phyloP scores from a whole-genome alignment of 2,797 vertebrate species.

The Periparus ater region DNA sequence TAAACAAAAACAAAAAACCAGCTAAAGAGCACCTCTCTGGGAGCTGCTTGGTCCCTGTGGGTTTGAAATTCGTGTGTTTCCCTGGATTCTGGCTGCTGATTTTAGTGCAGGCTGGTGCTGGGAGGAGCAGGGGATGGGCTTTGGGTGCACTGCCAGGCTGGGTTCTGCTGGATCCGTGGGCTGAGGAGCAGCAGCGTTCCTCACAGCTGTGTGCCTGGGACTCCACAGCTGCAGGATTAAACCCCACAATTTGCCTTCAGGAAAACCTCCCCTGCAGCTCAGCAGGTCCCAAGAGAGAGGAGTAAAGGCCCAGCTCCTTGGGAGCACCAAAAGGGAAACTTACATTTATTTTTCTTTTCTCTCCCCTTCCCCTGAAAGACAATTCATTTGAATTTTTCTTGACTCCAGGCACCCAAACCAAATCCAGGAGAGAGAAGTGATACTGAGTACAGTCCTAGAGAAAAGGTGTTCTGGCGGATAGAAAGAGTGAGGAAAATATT shows the following conservation, averaged over 20 bases:
- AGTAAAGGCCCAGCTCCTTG: not conserved
- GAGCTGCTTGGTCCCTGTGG: not conserved
- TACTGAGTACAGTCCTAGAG: not conserved
- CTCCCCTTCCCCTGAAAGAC: not conserved
- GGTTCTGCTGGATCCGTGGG: rapidly evolving
- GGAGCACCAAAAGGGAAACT: not conserved
- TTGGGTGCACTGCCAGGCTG: not conserved
- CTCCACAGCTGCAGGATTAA: not conserved
- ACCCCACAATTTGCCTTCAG: not conserved
- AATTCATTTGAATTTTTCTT: not conserved
- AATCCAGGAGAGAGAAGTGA: not conserved
- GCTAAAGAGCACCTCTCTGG: not conserved
- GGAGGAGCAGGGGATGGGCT: not conserved
- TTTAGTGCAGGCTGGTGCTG: rapidly evolving
- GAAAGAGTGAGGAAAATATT: not conserved
- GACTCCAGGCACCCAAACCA: not conserved
- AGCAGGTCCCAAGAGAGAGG: not conserved
- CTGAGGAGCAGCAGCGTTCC: not conserved
- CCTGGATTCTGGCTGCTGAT: not conserved
- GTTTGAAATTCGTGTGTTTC: not conserved
- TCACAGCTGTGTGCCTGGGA: not conserved
- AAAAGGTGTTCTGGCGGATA: not conserved
- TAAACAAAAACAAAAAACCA: not conserved
- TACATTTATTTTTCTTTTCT: not conserved
- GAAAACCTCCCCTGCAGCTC: not conserved